These are phyloP conservation scores for Frankliniella intonsa DNA, from an alignment of 2,888 invertebrate genomes.

Conservation along the genomic window DNA sequence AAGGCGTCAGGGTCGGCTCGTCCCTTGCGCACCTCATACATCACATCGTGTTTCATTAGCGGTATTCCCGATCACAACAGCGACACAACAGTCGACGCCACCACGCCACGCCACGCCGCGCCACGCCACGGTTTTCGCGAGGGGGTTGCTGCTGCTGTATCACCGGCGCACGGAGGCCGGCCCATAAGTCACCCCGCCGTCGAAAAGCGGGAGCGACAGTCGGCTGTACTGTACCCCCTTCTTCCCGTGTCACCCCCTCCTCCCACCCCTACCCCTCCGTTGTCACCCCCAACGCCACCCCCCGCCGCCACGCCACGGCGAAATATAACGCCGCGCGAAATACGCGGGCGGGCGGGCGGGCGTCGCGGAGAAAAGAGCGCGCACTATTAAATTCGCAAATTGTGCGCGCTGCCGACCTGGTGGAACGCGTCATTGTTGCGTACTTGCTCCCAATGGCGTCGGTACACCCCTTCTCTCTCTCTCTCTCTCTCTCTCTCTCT, in stretches of 20 bases:
- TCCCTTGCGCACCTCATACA: constrained; percentile 12
- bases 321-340: neutral
- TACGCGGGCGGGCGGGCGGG: neutral
- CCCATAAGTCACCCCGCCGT: neutral
- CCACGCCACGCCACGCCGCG: neutral
- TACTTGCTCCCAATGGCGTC: too few relatives aligned
- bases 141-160: constrained; percentile 1
- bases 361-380: neutral
- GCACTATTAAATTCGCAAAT: constrained; percentile 26
- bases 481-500: too few relatives aligned
- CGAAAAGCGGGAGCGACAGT: constrained; percentile 19
- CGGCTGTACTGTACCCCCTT: constrained; percentile 11
- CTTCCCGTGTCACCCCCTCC: neutral
- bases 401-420: neutral
- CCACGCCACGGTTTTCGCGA: neutral
- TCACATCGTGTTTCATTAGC: constrained; percentile 24
- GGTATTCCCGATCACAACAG: constrained; percentile 24
- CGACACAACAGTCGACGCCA: neutral
- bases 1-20: neutral
- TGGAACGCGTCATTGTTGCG: too few relatives aligned
- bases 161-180: neutral
- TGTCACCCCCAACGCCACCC: neutral
- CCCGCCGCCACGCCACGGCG: neutral
- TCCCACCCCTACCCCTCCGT: neutral
- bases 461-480: too few relatives aligned